phyloP scores from a whole-genome alignment of 2,797 vertebrate species.

The Notamacropus eugenii region DNA sequence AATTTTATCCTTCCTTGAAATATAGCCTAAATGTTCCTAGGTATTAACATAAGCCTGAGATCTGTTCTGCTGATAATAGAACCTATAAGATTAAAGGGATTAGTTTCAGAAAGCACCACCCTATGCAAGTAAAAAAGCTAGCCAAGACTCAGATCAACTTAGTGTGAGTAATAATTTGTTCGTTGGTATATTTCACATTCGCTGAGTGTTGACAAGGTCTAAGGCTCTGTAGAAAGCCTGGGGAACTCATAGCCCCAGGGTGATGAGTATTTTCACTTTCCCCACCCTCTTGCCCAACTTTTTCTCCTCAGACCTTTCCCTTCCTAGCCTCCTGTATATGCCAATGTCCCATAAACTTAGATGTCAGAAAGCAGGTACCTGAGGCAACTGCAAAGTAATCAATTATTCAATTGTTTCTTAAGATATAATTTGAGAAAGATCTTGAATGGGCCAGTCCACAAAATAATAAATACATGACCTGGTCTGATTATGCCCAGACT shows the following conservation, averaged over 20 bases:
- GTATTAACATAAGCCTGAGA: constrained; percentile 22
- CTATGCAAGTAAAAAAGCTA: constrained; percentile 26
- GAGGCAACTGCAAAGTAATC: too few relatives aligned
- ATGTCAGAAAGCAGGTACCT: too few relatives aligned
- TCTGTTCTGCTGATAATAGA: constrained; percentile 1
- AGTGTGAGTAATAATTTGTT: constrained; percentile 20
- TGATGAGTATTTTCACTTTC: background rate
- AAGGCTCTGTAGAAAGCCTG: background rate
- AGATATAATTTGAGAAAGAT: too few relatives aligned
- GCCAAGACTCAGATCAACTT: constrained; percentile 11
- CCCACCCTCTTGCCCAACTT: background rate
- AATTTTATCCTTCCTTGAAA: constrained; percentile 14
- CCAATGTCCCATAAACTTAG: background rate
- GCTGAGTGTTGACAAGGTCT: background rate
- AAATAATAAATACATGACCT: too few relatives aligned
- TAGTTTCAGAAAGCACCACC: background rate
- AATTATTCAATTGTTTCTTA: too few relatives aligned
- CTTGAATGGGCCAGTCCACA: too few relatives aligned
- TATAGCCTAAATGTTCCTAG: background rate
- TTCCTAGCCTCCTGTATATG: background rate
- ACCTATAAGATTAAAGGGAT: constrained; percentile 5
- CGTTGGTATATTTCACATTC: background rate
- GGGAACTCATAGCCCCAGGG: constrained; percentile 9
- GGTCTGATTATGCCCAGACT: too few relatives aligned
- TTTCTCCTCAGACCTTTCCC: background rate